These are phyloP conservation scores for Xanthia togata DNA, from an alignment of 2,888 invertebrate species.

Conservation along the genomic window DNA sequence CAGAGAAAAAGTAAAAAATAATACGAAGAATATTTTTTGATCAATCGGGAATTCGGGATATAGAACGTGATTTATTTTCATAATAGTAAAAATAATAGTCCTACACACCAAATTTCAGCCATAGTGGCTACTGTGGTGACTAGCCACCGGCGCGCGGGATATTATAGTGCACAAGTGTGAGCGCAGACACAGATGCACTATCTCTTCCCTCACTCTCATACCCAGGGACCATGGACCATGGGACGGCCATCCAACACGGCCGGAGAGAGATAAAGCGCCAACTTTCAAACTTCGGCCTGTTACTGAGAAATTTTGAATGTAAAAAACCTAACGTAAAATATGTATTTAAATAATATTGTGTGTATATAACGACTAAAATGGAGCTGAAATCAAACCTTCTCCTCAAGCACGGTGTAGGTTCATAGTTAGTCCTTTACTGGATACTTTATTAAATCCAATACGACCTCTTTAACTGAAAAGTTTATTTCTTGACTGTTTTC, in stretches of 20 bases:
- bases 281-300: no score
- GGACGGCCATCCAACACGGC: not conserved
- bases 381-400: not conserved
- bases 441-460: conserved; percentile 38
- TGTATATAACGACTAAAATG: not conserved
- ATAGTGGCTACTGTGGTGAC: not conserved
- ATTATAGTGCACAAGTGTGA: no score
- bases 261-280: no score
- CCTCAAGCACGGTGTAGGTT: not conserved
- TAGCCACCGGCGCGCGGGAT: not conserved
- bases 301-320: no score
- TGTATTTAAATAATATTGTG: not conserved
- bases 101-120: not conserved
- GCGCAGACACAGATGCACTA: no score
- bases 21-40: not conserved
- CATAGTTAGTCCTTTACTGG: not conserved
- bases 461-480: conserved; percentile 36
- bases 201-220: not conserved
- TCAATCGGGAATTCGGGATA: no score
- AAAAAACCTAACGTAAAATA: not conserved
- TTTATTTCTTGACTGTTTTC: conserved; percentile 52
- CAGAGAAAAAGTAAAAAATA: not conserved
- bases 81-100: not conserved
- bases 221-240: no score
- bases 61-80: not conserved